Base-by-base conservation (phyloP, 2,113 vertebrate genomes). In the Mola mola region DNA sequence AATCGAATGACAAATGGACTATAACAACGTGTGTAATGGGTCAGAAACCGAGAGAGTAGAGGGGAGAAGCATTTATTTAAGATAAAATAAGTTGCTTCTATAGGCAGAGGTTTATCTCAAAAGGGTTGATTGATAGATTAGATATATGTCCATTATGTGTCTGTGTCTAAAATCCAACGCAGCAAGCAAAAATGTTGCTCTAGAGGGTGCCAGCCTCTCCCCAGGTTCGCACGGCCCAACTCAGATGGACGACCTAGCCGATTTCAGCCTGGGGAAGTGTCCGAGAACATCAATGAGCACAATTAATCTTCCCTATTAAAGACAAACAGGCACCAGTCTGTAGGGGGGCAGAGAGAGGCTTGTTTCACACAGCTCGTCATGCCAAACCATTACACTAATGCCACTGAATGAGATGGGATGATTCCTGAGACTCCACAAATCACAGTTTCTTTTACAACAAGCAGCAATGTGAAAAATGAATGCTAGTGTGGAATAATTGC, bases 231-330 rank as follows among this genome's bases (percentile, higher is more conserved):
- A 21, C 12, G 43, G 13, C 21, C 8, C 68, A 59, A 48, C 22
- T 78, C 29, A 77, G 75, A 75, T 20, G 47, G 48, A 55, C 49
- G 79, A 79, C 77, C 82, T 75, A 37, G 64, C 71, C 81, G 66
- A 82, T 85, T 71, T 29, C n/a, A 34, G 66, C 74, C 62, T 31
- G 6, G 46, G 20, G 56, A 88, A 47, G 72, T 60, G 70, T 78
- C 72, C 71, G 73, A 33, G 88, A 88, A 91, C 91, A 87, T 75
- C 85, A 88, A 90, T 82, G 82, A 91, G 79, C 37, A 79, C 87
- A 88, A 91, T 92, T 87, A 88, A 90, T 91, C 68, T 79, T 75
- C 79, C 83, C 90, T 72, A 80, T 89, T 89, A 88, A 86, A 74
- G 63, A 78, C 82, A 91, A 90, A 90, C 83, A 89, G 75, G 84